phyloP scores from a whole-genome alignment of 2,113 vertebrate genomes.

The Anguilla japonica region DNA sequence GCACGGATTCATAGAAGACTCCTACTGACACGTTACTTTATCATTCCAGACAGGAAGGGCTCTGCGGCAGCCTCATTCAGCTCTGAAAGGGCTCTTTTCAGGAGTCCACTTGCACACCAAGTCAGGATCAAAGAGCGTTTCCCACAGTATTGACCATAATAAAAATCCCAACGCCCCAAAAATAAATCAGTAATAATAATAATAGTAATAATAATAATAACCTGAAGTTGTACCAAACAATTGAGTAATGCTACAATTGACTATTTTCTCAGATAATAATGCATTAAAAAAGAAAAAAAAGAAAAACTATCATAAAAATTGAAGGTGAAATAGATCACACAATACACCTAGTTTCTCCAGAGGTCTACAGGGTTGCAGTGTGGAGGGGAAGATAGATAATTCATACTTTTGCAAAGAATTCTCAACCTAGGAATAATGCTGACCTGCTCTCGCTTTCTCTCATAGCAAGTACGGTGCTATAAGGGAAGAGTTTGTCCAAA shows the following conservation, averaged over 20 bases:
- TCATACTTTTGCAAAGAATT: slow-evolving; percentile 42
- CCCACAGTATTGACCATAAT: neutral
- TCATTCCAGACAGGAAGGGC: slow-evolving; percentile 5
- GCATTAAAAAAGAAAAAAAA: neutral
- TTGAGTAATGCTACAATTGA: neutral
- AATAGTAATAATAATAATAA: no score
- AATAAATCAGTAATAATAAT: no score
- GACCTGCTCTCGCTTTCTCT: neutral
- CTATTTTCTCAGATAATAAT: neutral
- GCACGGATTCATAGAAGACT: neutral
- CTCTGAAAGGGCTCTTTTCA: neutral
- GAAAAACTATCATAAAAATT: neutral
- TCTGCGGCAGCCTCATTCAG: neutral
- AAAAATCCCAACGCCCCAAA: neutral
- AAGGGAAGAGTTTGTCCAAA: slow-evolving; percentile 17
- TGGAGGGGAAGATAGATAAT: slow-evolving; percentile 20
- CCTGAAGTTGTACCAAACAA: neutral
- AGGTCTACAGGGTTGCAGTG: neutral
- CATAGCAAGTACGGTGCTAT: neutral
- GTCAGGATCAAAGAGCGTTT: neutral
- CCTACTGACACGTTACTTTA: neutral
- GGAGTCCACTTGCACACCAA: neutral
- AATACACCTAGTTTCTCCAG: neutral
- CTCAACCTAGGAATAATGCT: slow-evolving; percentile 33
- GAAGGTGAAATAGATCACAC: neutral